phyloP scores from a whole-genome alignment of 2,113 vertebrate genomes.

The Ia io region DNA sequence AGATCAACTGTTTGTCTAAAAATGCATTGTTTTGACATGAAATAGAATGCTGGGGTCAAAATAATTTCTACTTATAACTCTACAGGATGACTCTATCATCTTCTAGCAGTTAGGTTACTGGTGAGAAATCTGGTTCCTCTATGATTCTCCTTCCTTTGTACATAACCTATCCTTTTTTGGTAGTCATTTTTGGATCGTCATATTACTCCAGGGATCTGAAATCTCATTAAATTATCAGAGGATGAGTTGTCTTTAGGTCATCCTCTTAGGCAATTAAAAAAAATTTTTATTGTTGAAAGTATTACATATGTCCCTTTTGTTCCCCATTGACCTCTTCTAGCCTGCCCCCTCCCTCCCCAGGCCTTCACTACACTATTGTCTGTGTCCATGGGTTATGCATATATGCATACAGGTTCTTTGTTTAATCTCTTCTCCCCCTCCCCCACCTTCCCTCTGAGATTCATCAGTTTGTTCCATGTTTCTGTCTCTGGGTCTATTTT shows the following conservation, averaged over 20 bases:
- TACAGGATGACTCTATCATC: neutral
- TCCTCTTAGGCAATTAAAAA: neutral
- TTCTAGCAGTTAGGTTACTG: neutral
- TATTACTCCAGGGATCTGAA: neutral
- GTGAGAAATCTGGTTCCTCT: neutral
- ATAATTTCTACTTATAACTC: neutral
- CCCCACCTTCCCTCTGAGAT: no score
- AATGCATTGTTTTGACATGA: conserved; percentile 9
- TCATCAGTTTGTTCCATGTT: no score
- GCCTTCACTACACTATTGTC: no score
- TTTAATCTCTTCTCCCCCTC: no score
- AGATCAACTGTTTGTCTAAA: neutral
- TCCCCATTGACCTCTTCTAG: no score
- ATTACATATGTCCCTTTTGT: no score
- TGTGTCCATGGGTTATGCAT: no score
- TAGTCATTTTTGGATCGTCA: neutral
- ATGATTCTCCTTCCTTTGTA: neutral
- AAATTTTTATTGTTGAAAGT: no score
- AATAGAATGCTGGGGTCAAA: neutral
- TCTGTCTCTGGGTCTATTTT: no score
- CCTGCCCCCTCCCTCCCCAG: no score
- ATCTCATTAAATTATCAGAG: neutral
- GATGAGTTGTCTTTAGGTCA: neutral
- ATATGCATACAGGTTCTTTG: no score
- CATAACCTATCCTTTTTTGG: neutral